Evolutionary conservation across 2,113 vertebrate species (phyloP), one percentile per base, ranked within the genome.

Genomic region (Cathartes aura): DNA sequence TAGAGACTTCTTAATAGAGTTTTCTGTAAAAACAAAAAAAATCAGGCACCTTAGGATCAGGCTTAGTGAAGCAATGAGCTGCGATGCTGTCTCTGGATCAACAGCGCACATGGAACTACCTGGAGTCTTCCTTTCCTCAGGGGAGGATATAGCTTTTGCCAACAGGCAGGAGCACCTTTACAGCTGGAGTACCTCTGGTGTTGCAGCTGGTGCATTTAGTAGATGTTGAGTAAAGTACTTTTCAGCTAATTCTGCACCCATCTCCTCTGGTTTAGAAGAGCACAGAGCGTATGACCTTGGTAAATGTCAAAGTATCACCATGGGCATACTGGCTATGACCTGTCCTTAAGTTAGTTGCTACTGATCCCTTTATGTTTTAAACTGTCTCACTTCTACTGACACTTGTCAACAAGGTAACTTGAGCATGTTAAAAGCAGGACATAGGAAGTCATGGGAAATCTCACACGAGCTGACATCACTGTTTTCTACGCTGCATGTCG

Each of bases 401-500:
- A 68, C 11, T 56, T 96, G 48, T 93, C 70, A 85, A 5, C 14
- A 72, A 62, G 53, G 53, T 38, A 82, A 56, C 58, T 73, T 60
- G 16, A 66, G 36, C 24, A 6, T 38, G 18, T 76, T 95, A 50
- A 86, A 90, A 50, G 50, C 27, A 88, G 26, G 45, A 81, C 47
- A 15, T 34, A 11, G 38, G 62, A 86, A 76, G 30, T 66, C 62
- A 42, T 8, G 55, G 59, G 42, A 94, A 87, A 32, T 89, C 75
- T 89, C 53, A 43, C 3, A 76, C 87, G 74, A 96, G 48, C 92
- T 62, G 73, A 87, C 64, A 75, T 82, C 79, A 55, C 48, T 87
- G 29, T 82, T 85, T 90, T 80, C 36, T 80, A 7, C 23, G 13
- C 27, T 86, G 66, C 15, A 15, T 73, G 38, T 90, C 55, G 4